Evolutionary conservation across 1,140 invertebrate species (phyloP).

Genomic region (Helicoverpa zea): DNA sequence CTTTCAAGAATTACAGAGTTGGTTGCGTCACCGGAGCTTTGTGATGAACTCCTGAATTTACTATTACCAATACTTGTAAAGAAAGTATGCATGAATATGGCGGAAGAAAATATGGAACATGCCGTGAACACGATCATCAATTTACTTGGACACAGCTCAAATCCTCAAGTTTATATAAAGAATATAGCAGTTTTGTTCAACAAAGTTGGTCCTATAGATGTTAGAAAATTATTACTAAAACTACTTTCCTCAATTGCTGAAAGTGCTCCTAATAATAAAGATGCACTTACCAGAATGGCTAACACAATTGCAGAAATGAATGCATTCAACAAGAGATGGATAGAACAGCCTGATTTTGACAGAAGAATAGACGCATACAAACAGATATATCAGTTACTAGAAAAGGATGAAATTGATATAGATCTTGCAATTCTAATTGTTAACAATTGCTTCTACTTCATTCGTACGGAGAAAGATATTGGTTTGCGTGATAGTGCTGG

Average conservation of each 20-base stretch:
- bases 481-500: slow-evolving; percentile 93
- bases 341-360: slow-evolving; percentile 97
- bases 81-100: slow-evolving; percentile 89
- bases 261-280: slow-evolving; percentile 76
- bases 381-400: slow-evolving; percentile 88
- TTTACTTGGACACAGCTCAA: slow-evolving; percentile 90
- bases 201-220: slow-evolving; percentile 86
- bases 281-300: slow-evolving; percentile 73
- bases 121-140: slow-evolving; percentile 90
- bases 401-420: slow-evolving; percentile 87
- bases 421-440: slow-evolving; percentile 92
- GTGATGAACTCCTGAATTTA: slow-evolving; percentile 90
- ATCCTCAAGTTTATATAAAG: slow-evolving; percentile 90
- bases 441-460: slow-evolving; percentile 94
- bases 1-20: slow-evolving; percentile 93
- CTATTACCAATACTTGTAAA: slow-evolving; percentile 92
- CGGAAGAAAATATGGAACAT: slow-evolving; percentile 89
- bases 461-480: slow-evolving; percentile 93
- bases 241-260: slow-evolving; percentile 87
- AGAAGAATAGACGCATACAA: slow-evolving; percentile 92
- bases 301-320: slow-evolving; percentile 91
- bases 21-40: slow-evolving; percentile 89
- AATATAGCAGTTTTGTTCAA: slow-evolving; percentile 90
- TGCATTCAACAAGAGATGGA: slow-evolving; percentile 93
- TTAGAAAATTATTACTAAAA: slow-evolving; percentile 89